Conservation (phyloP, 2,888 invertebrate genomes). For the Cosmia trapezina region DNA sequence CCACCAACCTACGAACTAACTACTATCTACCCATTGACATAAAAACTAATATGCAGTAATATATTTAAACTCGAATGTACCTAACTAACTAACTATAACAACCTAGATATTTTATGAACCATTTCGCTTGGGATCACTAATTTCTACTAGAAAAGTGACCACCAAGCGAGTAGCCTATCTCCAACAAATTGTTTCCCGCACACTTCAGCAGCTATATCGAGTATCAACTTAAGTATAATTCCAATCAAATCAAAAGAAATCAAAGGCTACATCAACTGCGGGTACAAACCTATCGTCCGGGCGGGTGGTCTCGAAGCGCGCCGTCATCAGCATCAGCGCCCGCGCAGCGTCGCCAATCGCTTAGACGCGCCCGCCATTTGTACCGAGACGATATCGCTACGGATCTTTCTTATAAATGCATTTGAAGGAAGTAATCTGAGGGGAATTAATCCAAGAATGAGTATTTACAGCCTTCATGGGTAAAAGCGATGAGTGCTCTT, state of each 20-base stretch:
- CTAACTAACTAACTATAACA: too few relatives aligned
- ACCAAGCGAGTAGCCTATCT: background rate
- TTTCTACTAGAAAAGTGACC: background rate
- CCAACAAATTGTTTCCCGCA: background rate
- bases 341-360: conserved; percentile 65
- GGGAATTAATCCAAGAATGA: conserved; percentile 27
- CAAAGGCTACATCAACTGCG: conserved; percentile 37
- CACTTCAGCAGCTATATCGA: background rate
- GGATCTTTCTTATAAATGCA: conserved; percentile 37
- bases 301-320: conserved; percentile 59
- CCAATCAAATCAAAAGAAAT: conserved; percentile 45
- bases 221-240: conserved; percentile 41
- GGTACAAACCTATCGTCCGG: conserved; percentile 46
- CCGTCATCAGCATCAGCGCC: conserved; percentile 58
- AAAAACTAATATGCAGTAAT: too few relatives aligned
- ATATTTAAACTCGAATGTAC: too few relatives aligned
- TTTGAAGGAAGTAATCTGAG: conserved; percentile 45
- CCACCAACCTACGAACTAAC: too few relatives aligned
- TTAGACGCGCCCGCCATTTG: conserved; percentile 58
- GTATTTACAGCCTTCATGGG: conserved; percentile 16
- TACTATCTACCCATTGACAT: too few relatives aligned
- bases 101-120: too few relatives aligned
- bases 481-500: conserved; percentile 2
- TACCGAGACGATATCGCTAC: conserved; percentile 26
- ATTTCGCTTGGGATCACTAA: too few relatives aligned